Evolutionary conservation across 37 sponge, comb jelly and placozoan species (phyloP).

Genomic region (Beroe forskalii): DNA sequence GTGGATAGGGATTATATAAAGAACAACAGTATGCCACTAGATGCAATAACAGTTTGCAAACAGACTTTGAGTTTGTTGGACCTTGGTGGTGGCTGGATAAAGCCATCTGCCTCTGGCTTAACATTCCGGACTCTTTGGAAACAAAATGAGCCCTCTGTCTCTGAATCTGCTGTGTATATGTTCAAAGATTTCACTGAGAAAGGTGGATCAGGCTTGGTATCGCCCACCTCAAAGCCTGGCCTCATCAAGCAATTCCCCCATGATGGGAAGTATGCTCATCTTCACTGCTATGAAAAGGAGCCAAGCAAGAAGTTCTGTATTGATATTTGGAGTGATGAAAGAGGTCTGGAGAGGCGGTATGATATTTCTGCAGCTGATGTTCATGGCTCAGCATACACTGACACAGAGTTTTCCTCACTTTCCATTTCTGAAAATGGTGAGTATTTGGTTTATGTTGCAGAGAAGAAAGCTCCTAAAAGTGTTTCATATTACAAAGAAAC

Average conservation of each 20-base stretch:
- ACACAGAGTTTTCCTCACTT: conserved; percentile 67
- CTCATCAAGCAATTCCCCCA: neutral
- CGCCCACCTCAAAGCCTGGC: conserved; percentile 3
- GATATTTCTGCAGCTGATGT: conserved; percentile 1
- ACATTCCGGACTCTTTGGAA: conserved; percentile 24
- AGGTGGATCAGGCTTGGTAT: neutral
- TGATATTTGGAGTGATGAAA: neutral
- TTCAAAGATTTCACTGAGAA: neutral
- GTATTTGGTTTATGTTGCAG: conserved; percentile 83
- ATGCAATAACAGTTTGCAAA: neutral
- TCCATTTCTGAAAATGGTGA: conserved; percentile 72
- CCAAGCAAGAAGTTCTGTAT: neutral
- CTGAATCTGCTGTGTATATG: neutral
- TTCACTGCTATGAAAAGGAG: neutral
- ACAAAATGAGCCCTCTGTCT: neutral
- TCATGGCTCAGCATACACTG: conserved; percentile 37
- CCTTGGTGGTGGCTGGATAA: conserved; percentile 3
- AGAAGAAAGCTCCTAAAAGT: conserved; percentile 76
- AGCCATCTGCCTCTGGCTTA: neutral
- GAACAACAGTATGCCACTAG: too few relatives aligned
- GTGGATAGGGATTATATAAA: too few relatives aligned
- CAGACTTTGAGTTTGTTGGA: neutral
- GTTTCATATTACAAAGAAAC: conserved; percentile 76
- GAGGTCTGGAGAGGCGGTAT: neutral
- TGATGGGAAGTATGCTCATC: neutral